Evolutionary conservation across 2,797 vertebrate species (phyloP), one percentile per base, ranked within the genome.

Genomic region (Geotrypetes seraphini): DNA sequence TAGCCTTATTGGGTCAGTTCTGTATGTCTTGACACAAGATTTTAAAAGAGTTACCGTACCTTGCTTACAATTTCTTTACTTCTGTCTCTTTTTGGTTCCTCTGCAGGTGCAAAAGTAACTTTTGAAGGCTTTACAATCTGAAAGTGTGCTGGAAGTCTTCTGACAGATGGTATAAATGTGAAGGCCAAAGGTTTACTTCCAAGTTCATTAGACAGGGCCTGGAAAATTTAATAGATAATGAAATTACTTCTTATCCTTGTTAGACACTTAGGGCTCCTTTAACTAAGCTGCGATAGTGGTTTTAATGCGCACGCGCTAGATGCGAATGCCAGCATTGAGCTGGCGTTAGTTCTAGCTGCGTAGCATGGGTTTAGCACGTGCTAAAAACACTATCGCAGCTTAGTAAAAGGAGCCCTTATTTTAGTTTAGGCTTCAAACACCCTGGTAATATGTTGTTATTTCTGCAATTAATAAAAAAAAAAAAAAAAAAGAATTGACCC

Each of bases 141-240:
- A 57, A 45, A 65, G 60, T 84, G 73, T 43, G 59, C 60, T 35
- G 90, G 88, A 49, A 92, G 73, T 53, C 23, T 74, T 74, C 82
- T 69, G 50, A 88, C 33, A 39, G 71, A 64, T 11, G 90, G 90
- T 33, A 92, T 35, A 25, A 95, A 93, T 3, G 82, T 89, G 73
- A 92, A 90, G 29, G 55, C 44, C 50, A 75, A 16, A 38, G 79
- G 54, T 50, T 73, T 78, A 12, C 69, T 50, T 50, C 66, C 69
- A 52, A 62, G 55, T 42, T 68, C 78, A 49, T 71, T 76, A 51
- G 61, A 43, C 32, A 53, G 65, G 49, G 79, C 73, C 91, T 96
- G 63, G n/a, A 58, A 69, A 35, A n/a, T n/a, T n/a, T n/a, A n/a
- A 72, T 35, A 62, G 0, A 43, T 8, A 42, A 62, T 36, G 40